Percentiles rank a stretch among this genome's conserved stretches.
Conservation (phyloP, 2,797 vertebrate genomes). For the Phrynocephalus guinanensis region DNA sequence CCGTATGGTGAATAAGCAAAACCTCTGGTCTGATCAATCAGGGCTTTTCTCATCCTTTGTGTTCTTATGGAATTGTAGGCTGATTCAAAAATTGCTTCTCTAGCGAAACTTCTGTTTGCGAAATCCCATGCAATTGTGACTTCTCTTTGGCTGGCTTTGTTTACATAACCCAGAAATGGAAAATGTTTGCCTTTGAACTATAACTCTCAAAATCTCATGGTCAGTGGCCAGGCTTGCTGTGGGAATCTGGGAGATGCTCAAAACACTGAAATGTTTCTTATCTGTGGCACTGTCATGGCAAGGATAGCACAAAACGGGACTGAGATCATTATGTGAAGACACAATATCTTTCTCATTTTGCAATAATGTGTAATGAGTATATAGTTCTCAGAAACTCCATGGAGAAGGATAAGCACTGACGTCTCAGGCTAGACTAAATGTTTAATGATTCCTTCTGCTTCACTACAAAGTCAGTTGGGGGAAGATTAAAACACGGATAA, state of each 20-base stretch:
- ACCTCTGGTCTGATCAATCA: background rate
- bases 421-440: background rate
- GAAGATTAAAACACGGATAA: background rate
- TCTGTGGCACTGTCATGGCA: background rate
- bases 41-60: background rate
- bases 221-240: background rate
- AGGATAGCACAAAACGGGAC: background rate
- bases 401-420: background rate
- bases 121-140: background rate
- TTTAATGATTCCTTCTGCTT: background rate
- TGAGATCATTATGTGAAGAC: background rate
- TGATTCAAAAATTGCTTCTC: background rate
- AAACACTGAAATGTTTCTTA: too few species aligned
- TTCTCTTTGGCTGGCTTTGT: background rate
- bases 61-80: background rate
- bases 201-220: too few species aligned
- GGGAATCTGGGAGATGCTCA: background rate
- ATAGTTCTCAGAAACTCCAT: background rate
- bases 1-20: background rate
- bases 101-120: background rate
- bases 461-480: background rate
- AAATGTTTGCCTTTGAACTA: too few species aligned
- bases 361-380: background rate
- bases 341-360: background rate
- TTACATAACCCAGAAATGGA: background rate